Evolutionary conservation across 2,113 vertebrate genomes (phyloP).

Genomic region (Peromyscus leucopus): DNA sequence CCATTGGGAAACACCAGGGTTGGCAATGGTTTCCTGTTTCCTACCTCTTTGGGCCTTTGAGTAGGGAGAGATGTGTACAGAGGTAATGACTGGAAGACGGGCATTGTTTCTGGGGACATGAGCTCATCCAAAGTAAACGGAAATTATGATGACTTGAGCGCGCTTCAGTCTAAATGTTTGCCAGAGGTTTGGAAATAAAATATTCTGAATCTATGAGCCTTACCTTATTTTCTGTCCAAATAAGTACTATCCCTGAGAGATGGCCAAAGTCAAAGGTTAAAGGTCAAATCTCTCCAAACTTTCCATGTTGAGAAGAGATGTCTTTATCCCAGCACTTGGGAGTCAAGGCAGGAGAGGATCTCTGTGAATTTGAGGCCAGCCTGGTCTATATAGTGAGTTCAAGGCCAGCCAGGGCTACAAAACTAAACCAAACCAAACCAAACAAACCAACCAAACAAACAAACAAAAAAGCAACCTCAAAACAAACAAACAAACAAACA

Average conservation of each 20-base stretch:
- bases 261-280: constrained; percentile 35
- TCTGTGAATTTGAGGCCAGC: not conserved
- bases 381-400: not conserved
- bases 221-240: constrained; percentile 29
- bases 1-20: constrained; percentile 37
- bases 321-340: not conserved
- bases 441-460: not conserved
- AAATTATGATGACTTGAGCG: constrained; percentile 11
- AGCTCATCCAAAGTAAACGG: constrained; percentile 31
- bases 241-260: constrained; percentile 17
- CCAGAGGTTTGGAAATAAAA: constrained; percentile 59
- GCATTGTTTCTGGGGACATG: not conserved
- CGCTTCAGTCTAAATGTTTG: constrained; percentile 65
- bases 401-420: too few species aligned
- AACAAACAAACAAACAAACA: not conserved
- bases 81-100: constrained; percentile 59
- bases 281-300: constrained; percentile 17
- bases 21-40: constrained; percentile 14
- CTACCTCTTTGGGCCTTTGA: constrained; percentile 11
- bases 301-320: constrained; percentile 32
- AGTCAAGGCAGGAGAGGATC: not conserved
- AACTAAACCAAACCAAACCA: not conserved
- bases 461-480: too few species aligned
- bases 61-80: constrained; percentile 34
- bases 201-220: not conserved